Base-by-base conservation (phyloP, 2,113 vertebrate species). In the Oreochromis aureus region DNA sequence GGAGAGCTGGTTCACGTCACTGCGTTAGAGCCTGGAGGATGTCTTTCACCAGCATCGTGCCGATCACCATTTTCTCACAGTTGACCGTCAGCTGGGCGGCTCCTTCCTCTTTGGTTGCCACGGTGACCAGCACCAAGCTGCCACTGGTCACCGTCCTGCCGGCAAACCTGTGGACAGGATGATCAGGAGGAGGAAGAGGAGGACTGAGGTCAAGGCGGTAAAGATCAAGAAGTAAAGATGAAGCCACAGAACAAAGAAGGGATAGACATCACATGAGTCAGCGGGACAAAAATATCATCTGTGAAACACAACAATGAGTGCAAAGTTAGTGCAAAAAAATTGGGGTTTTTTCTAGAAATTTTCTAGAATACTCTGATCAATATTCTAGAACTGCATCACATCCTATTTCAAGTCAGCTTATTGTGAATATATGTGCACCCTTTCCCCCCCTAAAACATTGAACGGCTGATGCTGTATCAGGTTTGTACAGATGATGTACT, bases 41-140 rank as follows among this genome's bases (percentile, higher is more conserved):
- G 54, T 99, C 99, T 92, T 99, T 99, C 91, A 98, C 98, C 93
- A 99, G 94, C 99, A 99, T 99, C 8, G 98, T 99, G 82, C 98
- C 98, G 0, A 99, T 99, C 90, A 99, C 95, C 99, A 99, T 99
- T 93, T 99, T 99, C 96, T 99, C 99, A 0, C 98, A 99, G 96
- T 99, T 99, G 93, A 99, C 95, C 0, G 96, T 99, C 89, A 99
- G 96, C 95, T 98, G 97, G 39, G 97, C 98, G 0, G 61, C 78
- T 0, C 95, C 92, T 0, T 96, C 95, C 24, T 97, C 96, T 88
- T 92, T 96, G 78, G 89, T 95, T 4, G 97, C 97, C 94, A 99
- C 95, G 8, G 97, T 98, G 87, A 98, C 96, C 85, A 99, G 95
- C 89, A 99, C 97, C 76, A 99, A 95, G 92, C 98, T 98, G 80